Base-by-base conservation (phyloP, 2,888 invertebrate genomes). In the Pristionchus mayeri region DNA sequence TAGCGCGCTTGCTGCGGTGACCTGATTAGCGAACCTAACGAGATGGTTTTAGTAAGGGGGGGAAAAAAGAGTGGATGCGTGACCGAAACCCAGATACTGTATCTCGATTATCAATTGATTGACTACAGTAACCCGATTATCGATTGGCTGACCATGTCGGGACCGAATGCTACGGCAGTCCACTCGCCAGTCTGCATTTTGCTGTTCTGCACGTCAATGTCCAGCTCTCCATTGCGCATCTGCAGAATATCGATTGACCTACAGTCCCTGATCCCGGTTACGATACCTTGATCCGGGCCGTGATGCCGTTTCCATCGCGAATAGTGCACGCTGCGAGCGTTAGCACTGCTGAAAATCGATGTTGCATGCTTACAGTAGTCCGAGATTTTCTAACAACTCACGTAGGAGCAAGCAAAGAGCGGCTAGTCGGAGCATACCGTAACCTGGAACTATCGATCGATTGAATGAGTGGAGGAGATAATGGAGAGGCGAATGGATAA, bases 191-290 rank as follows among this genome's bases (percentile, higher is more conserved):
- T 82, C 21, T 60, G 13, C 44, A 48, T 44, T 21, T 82, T 60
- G 30, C 63, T 82, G 48, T 82, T 82, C 34, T 48, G 44, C 13
- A 82, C 27, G n/a, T 82, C 81, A 48, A 82, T 82, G 21, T 82
- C 81, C 37, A 82, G 63, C n/a, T 78, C 76, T 4, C 76, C 76
- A 78, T 78, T 78, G 16, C 76, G 48, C 76, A 78, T 78, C 76
- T 78, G 71, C 18, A 3, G 24, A 71, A 4, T 24, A 71, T 71
- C 44, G 71, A 71, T 71, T 71, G 27, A 78, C 50, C n/a, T 27
- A 50, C 18, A n/a, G 50, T 50, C 6, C 24, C 24, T 9, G 6
- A 27, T 40, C 13, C 4, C 7, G n/a, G 30, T 30, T 48, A 44
- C 27, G 9, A n/a, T 48, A 82, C 81, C 63, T 82, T 82, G 44